Evolutionary conservation across 2,113 vertebrate genomes (phyloP).

Genomic region (Xenotilapia leptura): DNA sequence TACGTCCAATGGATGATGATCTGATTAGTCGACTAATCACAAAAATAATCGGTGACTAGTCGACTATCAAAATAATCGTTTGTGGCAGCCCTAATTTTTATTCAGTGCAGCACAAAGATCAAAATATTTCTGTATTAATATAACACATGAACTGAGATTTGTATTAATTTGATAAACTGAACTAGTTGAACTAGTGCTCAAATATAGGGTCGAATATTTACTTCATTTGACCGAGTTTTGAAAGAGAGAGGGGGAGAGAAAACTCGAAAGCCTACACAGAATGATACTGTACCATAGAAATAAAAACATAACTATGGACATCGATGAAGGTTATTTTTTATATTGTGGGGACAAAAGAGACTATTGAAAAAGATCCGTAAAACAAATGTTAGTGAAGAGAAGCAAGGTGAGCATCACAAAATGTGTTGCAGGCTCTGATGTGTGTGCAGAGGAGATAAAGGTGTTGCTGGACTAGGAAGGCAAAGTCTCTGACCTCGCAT

Average conservation of each 20-base stretch:
- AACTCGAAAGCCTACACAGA: neutral
- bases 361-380: neutral
- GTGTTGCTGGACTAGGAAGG: neutral
- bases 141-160: neutral
- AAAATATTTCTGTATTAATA: neutral
- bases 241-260: neutral
- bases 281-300: neutral
- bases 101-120: neutral
- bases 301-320: neutral
- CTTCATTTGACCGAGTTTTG: neutral
- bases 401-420: neutral
- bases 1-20: too few relatives aligned
- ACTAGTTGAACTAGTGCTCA: neutral
- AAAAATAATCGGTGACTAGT: too few relatives aligned
- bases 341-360: neutral
- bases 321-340: neutral
- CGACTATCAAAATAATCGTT: too few relatives aligned
- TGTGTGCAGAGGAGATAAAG: neutral
- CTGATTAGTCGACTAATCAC: too few relatives aligned
- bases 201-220: neutral
- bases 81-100: too few relatives aligned
- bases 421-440: fast-evolving
- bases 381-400: neutral
- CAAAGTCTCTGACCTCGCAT: neutral
- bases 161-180: neutral